Evolutionary conservation across 2,797 vertebrate species (phyloP), one percentile per base, ranked within the genome.

Genomic region (Neosilurus mollespiculum): DNA sequence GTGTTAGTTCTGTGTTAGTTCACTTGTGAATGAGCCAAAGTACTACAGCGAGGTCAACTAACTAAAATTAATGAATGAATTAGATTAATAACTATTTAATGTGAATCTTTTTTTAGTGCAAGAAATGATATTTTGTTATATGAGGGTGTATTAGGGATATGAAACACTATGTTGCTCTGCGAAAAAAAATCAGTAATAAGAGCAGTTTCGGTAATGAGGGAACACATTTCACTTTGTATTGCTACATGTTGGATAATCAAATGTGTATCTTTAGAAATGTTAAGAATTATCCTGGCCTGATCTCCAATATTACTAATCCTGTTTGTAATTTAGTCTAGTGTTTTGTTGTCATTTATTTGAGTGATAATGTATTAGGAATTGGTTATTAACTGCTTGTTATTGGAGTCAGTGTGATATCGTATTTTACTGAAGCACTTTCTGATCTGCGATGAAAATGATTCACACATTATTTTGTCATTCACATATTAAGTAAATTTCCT

Each of bases 401-500:
- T 75, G 26, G 26, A 59, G 30, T 76, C 18, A 34, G 5, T 59
- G 16, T 72, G n/a, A 12, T 49, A 24, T 12, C 82, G 87, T 49
- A 78, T 61, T 86, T 91, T 88, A 92, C 89, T 92, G 86, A 91
- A 89, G 92, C 93, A 93, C 93, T 94, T 93, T 94, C 65, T 75
- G 66, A 84, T 87, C 84, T 85, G 82, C 91, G 34, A 78, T 87
- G 62, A 79, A 89, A 86, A 64, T 10, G 18, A 83, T 86, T 78
- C 56, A 59, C 86, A 86, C 30, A 30, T 30, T 30, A 30, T 87
- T 89, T 88, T 24, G 30, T 80, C 87, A 88, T 89, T 78, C 86
- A 88, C 86, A 82, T n/a, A 69, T 62, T 64, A 11, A 9, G 24
- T 82, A 22, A n/a, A 61, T 86, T 87, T 37, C 20, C 82, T 85